Conservation (phyloP, 2,888 invertebrate genomes). For the Lymantria dispar region DNA sequence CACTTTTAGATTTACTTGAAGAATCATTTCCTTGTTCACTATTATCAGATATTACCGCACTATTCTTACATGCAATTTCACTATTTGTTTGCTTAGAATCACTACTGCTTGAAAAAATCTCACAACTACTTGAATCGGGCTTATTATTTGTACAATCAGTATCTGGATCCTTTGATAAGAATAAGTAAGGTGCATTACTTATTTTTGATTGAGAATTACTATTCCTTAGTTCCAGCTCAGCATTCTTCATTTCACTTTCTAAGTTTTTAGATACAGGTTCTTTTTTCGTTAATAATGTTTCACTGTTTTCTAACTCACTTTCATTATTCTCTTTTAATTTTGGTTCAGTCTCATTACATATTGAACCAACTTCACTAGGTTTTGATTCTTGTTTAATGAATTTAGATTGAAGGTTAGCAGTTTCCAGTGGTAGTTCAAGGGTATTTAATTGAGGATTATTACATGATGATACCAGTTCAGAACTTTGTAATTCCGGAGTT, state of each 20-base stretch:
- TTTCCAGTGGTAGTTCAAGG: neutral
- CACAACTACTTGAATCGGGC: neutral
- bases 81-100: neutral
- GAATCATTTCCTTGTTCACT: neutral
- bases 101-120: neutral
- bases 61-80: neutral
- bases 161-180: neutral
- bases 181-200: neutral
- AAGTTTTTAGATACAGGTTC: too few relatives aligned
- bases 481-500: neutral
- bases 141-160: neutral
- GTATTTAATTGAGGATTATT: neutral
- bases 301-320: neutral
- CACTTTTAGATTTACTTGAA: conserved; percentile 2
- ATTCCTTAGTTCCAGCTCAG: neutral
- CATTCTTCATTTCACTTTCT: neutral
- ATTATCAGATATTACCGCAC: neutral
- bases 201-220: neutral
- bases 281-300: neutral
- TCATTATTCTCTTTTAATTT: neutral
- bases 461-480: neutral
- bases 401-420: neutral
- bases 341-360: neutral
- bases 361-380: neutral
- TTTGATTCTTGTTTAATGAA: neutral